A percentile compares a stretch with the other conserved stretches of the same genome.
Conservation (phyloP, 2,113 vertebrate species). For the Hemiscyllium ocellatum region DNA sequence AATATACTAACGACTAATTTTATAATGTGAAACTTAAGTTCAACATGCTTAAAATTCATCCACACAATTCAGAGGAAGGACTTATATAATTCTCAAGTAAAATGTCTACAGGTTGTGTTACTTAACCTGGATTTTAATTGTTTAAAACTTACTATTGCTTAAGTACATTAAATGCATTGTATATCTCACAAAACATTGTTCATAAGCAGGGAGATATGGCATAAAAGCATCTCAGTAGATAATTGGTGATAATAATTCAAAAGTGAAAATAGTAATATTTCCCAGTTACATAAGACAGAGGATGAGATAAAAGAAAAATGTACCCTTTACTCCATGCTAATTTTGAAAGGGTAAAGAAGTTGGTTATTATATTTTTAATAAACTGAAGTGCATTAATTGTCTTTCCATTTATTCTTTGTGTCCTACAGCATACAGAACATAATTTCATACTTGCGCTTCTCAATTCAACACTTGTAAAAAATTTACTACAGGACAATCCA, state of each 20-base stretch:
- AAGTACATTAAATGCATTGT: neutral
- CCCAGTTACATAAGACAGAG: neutral
- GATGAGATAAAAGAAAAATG: neutral
- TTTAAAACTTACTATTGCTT: neutral
- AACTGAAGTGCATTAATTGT: neutral
- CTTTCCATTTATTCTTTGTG: neutral
- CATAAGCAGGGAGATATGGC: neutral
- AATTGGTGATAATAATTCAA: neutral
- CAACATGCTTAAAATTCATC: neutral
- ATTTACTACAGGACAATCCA: neutral
- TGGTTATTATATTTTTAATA: neutral
- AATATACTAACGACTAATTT: neutral
- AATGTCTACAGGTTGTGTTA: neutral
- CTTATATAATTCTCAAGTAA: neutral
- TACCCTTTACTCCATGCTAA: neutral
- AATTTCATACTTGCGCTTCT: neutral
- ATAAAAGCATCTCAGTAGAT: neutral
- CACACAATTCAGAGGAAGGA: neutral
- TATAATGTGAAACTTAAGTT: neutral
- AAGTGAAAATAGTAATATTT: neutral
- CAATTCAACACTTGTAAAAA: neutral
- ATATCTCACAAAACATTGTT: neutral
- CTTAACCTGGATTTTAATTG: neutral
- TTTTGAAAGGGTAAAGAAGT: neutral
- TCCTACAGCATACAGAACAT: neutral